Percentiles rank a stretch among this genome's conserved stretches.
These are phyloP conservation scores for Botia almorhae DNA, from an alignment of 2,797 vertebrate genomes.

Conservation along the genomic window DNA sequence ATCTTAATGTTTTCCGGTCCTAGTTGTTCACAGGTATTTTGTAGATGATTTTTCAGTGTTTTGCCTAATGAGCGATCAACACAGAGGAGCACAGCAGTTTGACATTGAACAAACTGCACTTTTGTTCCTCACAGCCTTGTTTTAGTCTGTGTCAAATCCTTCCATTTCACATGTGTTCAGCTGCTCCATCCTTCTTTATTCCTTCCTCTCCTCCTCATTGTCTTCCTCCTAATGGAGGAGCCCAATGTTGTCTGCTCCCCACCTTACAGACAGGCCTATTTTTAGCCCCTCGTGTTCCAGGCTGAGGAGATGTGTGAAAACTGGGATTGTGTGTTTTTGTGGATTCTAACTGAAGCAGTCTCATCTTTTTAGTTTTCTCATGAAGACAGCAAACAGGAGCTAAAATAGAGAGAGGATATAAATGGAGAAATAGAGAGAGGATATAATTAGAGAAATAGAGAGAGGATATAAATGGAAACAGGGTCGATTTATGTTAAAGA, in stretches of 20 bases:
- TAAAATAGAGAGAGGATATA: not conserved
- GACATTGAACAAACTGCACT: not conserved
- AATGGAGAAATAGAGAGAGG: too few species aligned
- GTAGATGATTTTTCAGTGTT: not conserved
- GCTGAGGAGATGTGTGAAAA: slow-evolving; percentile 73
- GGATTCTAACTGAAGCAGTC: slow-evolving; percentile 17
- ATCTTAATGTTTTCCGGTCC: not conserved
- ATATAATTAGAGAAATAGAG: too few species aligned
- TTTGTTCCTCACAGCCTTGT: not conserved
- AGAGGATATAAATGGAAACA: too few species aligned
- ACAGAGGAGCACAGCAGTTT: not conserved
- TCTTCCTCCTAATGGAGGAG: slow-evolving; percentile 59
- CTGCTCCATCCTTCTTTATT: slow-evolving; percentile 32
- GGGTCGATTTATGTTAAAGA: too few species aligned
- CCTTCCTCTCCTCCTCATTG: slow-evolving; percentile 57
- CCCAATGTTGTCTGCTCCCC: slow-evolving; percentile 56
- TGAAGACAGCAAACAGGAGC: not conserved
- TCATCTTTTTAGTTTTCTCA: not conserved
- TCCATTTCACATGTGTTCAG: too few species aligned
- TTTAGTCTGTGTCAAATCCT: not conserved
- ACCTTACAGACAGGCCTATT: slow-evolving; percentile 74
- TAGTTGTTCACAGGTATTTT: not conserved
- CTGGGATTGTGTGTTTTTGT: slow-evolving; percentile 69
- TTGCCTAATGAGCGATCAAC: not conserved
- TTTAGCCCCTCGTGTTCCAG: slow-evolving; percentile 77